Evolutionary conservation across 1,140 invertebrate species (phyloP), one percentile per base, ranked within the genome.

Genomic region (Eubasilissa regina): DNA sequence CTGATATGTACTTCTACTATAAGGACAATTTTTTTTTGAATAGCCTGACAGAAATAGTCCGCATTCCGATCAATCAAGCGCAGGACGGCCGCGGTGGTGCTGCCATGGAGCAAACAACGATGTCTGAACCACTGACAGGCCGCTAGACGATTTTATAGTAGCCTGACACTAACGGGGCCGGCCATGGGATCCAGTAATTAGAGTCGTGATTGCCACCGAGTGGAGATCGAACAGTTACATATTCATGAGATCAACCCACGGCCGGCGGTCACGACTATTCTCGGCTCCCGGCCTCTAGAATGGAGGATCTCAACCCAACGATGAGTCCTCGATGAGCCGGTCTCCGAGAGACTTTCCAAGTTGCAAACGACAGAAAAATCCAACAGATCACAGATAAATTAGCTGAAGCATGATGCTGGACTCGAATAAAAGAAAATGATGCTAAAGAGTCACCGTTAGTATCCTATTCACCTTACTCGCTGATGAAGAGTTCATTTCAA

Each of bases 191-290:
- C 55, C 73, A 56, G 68, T 82, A 82, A 82, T 82, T 82, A 82
- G 81, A 82, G 78, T 82, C 81, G 81, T 82, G 81, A 79, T 79
- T 78, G 60, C 70, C 72, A 80, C 75, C 58, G 60, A 60, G 72
- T 75, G 77, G 17, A 82, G 77, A 78, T 55, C 70, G 51, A 74
- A 73, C 64, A 64, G 74, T 72, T 82, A 79, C 77, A 82, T 82
- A 82, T 82, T 82, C 81, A 82, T 82, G 81, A 82, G 77, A 73
- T 75, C 77, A 76, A n/a, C 15, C 75, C 60, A 35, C 47, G 25
- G 56, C 55, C 64, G n/a, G 60, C 56, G 35, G 77, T 81, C 80
- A 81, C 80, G 80, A 81, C 55, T 70, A 51, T 47, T 58, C 44
- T 43, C 44, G 55, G 35, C 66, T 48, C 15, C 45, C 66, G 44